phyloP scores from a whole-genome alignment of 1,140 invertebrate genomes.

The Tenebrio molitor region DNA sequence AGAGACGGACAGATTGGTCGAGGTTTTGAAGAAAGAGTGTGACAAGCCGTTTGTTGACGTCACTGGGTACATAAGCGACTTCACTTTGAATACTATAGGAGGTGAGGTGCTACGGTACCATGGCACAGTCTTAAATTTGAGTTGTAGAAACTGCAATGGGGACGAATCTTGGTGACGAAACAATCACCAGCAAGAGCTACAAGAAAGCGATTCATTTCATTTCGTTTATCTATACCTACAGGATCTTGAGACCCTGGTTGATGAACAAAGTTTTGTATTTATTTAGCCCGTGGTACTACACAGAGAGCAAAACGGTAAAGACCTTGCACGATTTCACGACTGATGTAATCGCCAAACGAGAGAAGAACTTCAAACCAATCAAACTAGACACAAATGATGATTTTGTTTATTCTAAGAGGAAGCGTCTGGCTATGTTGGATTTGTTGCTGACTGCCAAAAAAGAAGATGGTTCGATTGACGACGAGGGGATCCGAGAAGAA shows the following conservation, averaged over 20 bases:
- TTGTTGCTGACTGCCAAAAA: constrained; percentile 75
- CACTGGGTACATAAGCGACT: constrained; percentile 24
- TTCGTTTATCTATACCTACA: constrained; percentile 66
- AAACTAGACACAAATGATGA: background rate
- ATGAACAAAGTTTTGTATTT: constrained; percentile 71
- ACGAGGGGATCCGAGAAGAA: constrained; percentile 83
- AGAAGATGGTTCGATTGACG: constrained; percentile 67
- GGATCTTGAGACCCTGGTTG: constrained; percentile 75
- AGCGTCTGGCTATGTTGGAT: constrained; percentile 83
- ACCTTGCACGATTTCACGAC: constrained; percentile 74
- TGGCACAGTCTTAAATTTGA: background rate
- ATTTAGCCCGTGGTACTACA: constrained; percentile 65
- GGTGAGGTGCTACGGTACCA: constrained; percentile 67
- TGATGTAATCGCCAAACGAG: constrained; percentile 64
- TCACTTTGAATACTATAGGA: constrained; percentile 43
- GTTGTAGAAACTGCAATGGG: constrained; percentile 87
- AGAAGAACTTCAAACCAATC: constrained; percentile 37
- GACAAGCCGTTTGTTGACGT: constrained; percentile 13
- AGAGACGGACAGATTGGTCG: constrained; percentile 72
- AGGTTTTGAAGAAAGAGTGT: constrained; percentile 52
- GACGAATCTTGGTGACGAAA: constrained; percentile 75
- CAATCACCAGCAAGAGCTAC: constrained; percentile 70
- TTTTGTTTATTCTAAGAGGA: constrained; percentile 61
- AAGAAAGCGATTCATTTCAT: constrained; percentile 71
- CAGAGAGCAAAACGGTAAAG: constrained; percentile 69